Evolutionary conservation across 64 coral and sea anemone genomes (phyloP).

Genomic region (Astreopora myriophthalma): DNA sequence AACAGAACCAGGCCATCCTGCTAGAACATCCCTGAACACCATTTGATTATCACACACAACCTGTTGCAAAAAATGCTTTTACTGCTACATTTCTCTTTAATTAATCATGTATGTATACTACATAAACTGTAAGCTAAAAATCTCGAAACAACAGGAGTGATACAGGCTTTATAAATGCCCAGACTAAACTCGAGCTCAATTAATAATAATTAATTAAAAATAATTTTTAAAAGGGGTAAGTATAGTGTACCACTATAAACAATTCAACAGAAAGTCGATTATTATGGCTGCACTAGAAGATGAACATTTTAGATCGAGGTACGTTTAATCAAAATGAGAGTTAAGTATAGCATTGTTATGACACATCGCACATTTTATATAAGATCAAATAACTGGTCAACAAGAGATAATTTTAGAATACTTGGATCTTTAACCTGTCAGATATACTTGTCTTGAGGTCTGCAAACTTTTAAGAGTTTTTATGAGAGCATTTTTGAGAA

Average conservation of each 20-base stretch:
- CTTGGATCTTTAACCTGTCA: constrained; percentile 4
- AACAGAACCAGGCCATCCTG: constrained; percentile 57
- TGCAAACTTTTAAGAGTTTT: not conserved
- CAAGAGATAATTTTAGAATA: constrained; percentile 2
- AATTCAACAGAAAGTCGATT: constrained; percentile 10
- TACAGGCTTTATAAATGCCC: not conserved
- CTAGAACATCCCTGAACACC: constrained; percentile 60
- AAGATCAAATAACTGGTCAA: constrained; percentile 9
- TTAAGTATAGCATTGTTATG: not conserved
- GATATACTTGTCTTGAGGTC: constrained; percentile 11
- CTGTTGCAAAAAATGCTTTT: constrained; percentile 11
- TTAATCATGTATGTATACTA: constrained; percentile 19
- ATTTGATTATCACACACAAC: constrained; percentile 65
- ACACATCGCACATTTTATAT: not conserved
- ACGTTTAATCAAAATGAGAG: not conserved
- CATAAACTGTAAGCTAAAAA: constrained; percentile 5
- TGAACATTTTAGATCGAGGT: not conserved
- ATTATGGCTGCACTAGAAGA: constrained; percentile 1
- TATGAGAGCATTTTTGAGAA: constrained; percentile 7
- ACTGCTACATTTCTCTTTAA: constrained; percentile 9
- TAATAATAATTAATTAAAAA: not conserved
- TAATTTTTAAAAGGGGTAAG: not conserved
- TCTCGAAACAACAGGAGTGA: not conserved
- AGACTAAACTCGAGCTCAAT: constrained; percentile 16
- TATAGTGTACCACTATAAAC: constrained; percentile 14